Percentiles rank a stretch among this genome's conserved stretches.
These are phyloP conservation scores for Phalacrocorax pelagicus DNA, from an alignment of 2,113 vertebrate genomes.

Conservation along the genomic window DNA sequence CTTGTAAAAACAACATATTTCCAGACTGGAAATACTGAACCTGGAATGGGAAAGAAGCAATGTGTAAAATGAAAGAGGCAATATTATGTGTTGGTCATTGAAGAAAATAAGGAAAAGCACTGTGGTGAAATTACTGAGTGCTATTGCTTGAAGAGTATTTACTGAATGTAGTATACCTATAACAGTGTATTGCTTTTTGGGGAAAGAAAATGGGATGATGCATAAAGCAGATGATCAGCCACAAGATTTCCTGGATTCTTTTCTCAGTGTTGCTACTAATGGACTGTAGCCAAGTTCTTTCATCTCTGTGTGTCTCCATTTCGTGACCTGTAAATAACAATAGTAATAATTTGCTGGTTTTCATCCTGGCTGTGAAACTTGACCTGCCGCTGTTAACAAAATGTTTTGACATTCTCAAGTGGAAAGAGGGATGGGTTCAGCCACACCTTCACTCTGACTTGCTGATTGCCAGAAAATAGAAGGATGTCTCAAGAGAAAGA, in stretches of 20 bases:
- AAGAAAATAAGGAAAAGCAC: neutral
- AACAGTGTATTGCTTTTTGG: neutral
- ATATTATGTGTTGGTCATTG: neutral
- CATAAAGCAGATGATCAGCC: neutral
- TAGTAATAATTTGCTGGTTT: neutral
- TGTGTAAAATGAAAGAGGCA: neutral
- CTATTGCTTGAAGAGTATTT: neutral
- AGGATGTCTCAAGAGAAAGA: neutral
- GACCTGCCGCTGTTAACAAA: conserved; percentile 28
- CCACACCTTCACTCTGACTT: neutral
- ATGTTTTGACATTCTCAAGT: neutral
- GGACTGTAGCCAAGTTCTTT: conserved; percentile 13
- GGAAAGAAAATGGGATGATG: neutral
- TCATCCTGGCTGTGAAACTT: conserved; percentile 7
- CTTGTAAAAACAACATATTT: neutral
- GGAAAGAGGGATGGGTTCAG: neutral
- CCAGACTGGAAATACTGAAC: neutral
- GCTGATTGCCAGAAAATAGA: neutral
- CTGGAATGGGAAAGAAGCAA: neutral
- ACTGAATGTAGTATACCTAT: neutral
- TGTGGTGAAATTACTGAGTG: neutral
- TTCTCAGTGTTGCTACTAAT: neutral
- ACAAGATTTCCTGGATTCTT: neutral
- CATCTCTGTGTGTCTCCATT: neutral
- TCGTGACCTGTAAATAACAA: conserved; percentile 26